Conservation (phyloP, 2,888 invertebrate species). For the Pandemis cinnamomeana region DNA sequence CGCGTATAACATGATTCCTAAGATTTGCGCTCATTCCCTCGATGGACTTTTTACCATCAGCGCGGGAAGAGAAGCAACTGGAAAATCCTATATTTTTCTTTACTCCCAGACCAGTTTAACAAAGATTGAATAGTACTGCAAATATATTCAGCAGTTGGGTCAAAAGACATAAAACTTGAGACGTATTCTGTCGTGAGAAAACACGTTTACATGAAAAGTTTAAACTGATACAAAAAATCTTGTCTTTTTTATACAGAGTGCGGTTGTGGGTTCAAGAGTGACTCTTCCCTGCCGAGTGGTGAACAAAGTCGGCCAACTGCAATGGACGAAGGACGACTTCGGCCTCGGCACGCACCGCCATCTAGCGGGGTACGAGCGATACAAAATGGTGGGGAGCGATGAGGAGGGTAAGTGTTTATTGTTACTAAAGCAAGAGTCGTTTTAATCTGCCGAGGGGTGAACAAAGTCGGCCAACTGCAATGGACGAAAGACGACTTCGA, state of each 20-base stretch:
- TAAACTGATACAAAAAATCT: no score
- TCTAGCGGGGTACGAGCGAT: constrained; percentile 95
- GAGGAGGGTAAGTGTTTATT: constrained; percentile 89
- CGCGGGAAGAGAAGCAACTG: no score
- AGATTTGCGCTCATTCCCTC: no score
- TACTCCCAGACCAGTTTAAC: no score
- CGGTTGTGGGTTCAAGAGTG: constrained; percentile 93
- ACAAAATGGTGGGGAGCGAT: constrained; percentile 97
- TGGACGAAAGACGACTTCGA: constrained; percentile 99
- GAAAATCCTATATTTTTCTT: no score
- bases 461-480: constrained; percentile 94
- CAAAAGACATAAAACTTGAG: no score
- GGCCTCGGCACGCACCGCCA: constrained; percentile 96
- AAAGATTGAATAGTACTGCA: no score
- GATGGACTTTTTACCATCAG: no score
- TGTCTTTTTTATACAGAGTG: constrained; percentile 83
- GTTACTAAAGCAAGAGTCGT: constrained; percentile 86
- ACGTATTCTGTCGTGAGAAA: no score
- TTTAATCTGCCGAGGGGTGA: constrained; percentile 94
- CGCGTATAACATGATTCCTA: no score
- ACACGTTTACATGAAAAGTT: no score
- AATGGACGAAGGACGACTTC: constrained; percentile 99
- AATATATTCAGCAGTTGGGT: no score
- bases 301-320: constrained; percentile 93
- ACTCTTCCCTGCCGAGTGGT: constrained; percentile 95